A percentile compares a stretch with the other conserved stretches of the same genome.
These are phyloP conservation scores for Macquaria ambigua DNA, from an alignment of 2,113 vertebrate genomes.

Conservation along the genomic window DNA sequence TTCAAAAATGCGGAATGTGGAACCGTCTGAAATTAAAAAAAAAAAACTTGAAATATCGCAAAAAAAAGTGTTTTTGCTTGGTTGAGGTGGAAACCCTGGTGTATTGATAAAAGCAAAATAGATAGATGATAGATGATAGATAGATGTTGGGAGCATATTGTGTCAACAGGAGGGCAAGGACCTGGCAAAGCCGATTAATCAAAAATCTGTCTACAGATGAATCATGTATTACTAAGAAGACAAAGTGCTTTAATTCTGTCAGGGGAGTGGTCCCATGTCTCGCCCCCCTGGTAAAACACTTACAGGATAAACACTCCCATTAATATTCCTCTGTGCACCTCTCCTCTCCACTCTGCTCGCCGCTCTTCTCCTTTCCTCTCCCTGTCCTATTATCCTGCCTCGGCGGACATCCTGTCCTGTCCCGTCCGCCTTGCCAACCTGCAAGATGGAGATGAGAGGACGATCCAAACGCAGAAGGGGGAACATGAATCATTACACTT, in stretches of 20 bases:
- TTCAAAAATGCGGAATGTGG: too few species aligned
- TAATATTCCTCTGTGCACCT: slow-evolving; percentile 83
- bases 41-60: too few species aligned
- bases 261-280: slow-evolving; percentile 70
- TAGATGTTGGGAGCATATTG: slow-evolving; percentile 4
- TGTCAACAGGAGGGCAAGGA: slow-evolving; percentile 24
- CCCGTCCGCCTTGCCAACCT: slow-evolving; percentile 74
- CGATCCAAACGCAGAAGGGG: slow-evolving; percentile 72
- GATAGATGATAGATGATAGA: not conserved
- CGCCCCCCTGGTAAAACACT: slow-evolving; percentile 72
- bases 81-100: too few species aligned
- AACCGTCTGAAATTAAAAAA: too few species aligned
- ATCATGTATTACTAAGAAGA: slow-evolving; percentile 63
- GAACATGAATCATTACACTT: slow-evolving; percentile 84
- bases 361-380: slow-evolving; percentile 75
- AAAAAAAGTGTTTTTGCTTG: too few species aligned
- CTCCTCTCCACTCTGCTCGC: slow-evolving; percentile 65
- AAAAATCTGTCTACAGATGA: slow-evolving; percentile 44
- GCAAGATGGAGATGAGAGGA: slow-evolving; percentile 77
- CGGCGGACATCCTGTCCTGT: slow-evolving; percentile 79
- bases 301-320: slow-evolving; percentile 83
- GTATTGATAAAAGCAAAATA: not conserved
- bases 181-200: slow-evolving; percentile 42
- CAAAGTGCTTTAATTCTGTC: slow-evolving; percentile 67
- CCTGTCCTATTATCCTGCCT: slow-evolving; percentile 80